Percentiles rank a stretch among this genome's conserved stretches.
These are phyloP conservation scores for Melikaiella ostensackeni DNA, from an alignment of 2,888 invertebrate genomes.

Conservation along the genomic window DNA sequence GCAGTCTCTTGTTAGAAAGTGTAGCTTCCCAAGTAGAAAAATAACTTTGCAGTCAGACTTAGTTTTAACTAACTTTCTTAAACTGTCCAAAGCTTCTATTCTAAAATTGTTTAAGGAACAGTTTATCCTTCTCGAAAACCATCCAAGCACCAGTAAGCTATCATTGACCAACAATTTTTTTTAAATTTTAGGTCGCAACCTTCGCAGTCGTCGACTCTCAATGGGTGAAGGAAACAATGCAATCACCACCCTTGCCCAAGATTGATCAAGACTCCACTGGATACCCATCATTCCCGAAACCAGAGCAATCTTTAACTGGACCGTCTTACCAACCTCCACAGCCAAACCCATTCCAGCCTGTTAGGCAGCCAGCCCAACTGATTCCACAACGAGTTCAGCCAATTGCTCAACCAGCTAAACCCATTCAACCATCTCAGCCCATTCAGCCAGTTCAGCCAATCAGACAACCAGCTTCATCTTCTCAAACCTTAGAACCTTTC, in stretches of 20 bases:
- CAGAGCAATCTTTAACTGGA: not conserved
- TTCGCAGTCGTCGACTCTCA: conserved; percentile 66
- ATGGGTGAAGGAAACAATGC: conserved; percentile 65
- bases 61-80: not conserved
- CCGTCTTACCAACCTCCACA: not conserved
- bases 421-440: not conserved
- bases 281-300: conserved; percentile 11
- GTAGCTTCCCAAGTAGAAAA: not conserved
- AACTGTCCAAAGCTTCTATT: too few relatives aligned
- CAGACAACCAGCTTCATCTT: not conserved
- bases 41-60: not conserved
- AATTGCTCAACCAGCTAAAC: not conserved
- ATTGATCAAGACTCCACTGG: not conserved
- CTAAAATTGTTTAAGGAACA: too few relatives aligned
- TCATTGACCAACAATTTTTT: not conserved
- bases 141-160: not conserved
- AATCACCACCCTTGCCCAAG: conserved; percentile 44
- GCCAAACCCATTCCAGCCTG: not conserved
- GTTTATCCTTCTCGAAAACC: too few relatives aligned
- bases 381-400: conserved; percentile 27
- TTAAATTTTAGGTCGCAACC: conserved; percentile 66
- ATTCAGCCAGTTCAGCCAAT: not conserved
- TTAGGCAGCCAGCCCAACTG: not conserved
- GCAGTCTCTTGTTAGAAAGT: not conserved
- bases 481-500: not conserved